phyloP scores from a whole-genome alignment of 2,888 invertebrate species.

The Norana najaformis region DNA sequence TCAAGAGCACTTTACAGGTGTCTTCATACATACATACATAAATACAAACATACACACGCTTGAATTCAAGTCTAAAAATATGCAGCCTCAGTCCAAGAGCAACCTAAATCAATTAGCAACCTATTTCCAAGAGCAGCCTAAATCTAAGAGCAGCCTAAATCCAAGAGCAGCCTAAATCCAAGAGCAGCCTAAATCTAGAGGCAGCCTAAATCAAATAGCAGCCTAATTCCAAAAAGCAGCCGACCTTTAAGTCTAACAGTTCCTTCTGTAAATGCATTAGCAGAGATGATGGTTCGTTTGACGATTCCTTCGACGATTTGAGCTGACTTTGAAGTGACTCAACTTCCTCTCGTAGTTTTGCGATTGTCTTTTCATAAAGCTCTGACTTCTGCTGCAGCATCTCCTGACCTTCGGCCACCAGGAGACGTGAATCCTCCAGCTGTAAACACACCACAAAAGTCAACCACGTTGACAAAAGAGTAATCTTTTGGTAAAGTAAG shows the following conservation, averaged over 20 bases:
- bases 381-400: constrained; percentile 23
- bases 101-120: too few relatives aligned
- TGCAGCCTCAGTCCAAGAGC: too few relatives aligned
- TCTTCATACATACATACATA: neutral
- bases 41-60: neutral
- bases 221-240: neutral
- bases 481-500: too few relatives aligned
- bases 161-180: too few relatives aligned
- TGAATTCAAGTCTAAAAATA: neutral
- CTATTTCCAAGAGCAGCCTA: too few relatives aligned
- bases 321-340: constrained; percentile 70
- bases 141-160: too few relatives aligned
- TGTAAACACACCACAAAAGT: neutral
- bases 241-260: constrained; percentile 73
- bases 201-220: too few relatives aligned
- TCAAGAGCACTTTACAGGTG: neutral
- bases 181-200: too few relatives aligned
- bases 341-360: constrained; percentile 64
- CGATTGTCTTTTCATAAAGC: neutral
- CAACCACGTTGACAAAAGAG: neutral
- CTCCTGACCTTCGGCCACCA: constrained; percentile 8
- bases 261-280: constrained; percentile 74
- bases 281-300: constrained; percentile 70
- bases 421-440: constrained; percentile 29
- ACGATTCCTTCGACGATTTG: constrained; percentile 71